Evolutionary conservation across 2,113 vertebrate genomes (phyloP).

Genomic region (Jaculus jaculus): DNA sequence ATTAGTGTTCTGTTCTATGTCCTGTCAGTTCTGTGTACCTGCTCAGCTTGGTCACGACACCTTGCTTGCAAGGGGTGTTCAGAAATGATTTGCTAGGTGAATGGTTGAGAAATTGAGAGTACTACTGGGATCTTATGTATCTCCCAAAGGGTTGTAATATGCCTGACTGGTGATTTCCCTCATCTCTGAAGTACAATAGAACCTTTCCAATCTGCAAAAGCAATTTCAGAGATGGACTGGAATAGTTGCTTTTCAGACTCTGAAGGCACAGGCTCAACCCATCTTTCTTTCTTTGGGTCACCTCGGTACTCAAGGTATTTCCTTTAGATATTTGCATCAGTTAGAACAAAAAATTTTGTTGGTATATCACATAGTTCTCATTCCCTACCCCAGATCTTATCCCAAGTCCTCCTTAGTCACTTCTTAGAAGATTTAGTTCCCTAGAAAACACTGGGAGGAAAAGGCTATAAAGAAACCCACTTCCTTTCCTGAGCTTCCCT

Average conservation of each 20-base stretch:
- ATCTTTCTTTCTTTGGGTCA: background rate
- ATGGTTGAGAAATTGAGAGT: background rate
- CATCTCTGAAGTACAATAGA: background rate
- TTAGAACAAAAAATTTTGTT: background rate
- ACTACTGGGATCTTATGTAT: background rate
- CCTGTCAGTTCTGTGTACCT: background rate
- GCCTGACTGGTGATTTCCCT: background rate
- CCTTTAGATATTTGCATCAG: background rate
- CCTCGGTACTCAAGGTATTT: background rate
- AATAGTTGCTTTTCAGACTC: background rate
- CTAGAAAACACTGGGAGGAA: slow-evolving; percentile 73
- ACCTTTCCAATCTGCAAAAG: background rate
- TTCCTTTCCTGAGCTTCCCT: slow-evolving; percentile 64
- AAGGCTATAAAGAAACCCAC: slow-evolving; percentile 70
- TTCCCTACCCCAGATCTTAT: background rate
- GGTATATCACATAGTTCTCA: slow-evolving; percentile 5
- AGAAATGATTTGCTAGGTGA: background rate
- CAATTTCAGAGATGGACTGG: background rate
- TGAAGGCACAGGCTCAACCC: background rate
- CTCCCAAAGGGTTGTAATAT: background rate
- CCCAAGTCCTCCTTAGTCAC: slow-evolving; percentile 7
- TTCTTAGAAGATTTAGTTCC: slow-evolving; percentile 66
- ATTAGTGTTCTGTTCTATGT: background rate
- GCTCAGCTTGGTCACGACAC: background rate
- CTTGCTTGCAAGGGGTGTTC: background rate